A percentile compares a stretch with the other conserved stretches of the same genome.
Conservation (phyloP, 2,888 invertebrate genomes). For the Parnassius mnemosyne region DNA sequence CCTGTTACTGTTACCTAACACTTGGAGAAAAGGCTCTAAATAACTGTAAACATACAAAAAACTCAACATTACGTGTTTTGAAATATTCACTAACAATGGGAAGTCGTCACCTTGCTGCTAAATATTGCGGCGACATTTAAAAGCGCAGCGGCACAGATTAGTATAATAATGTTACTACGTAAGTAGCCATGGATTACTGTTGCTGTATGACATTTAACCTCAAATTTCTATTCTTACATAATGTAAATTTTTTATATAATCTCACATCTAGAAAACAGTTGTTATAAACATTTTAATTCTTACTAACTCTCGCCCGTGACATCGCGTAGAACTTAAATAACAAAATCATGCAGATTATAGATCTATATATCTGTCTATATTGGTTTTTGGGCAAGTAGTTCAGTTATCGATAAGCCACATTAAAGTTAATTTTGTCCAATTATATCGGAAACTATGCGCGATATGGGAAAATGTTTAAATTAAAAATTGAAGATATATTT, state of each 20-base stretch:
- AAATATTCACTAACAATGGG: conserved; percentile 7
- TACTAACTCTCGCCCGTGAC: too few relatives aligned
- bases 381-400: too few relatives aligned
- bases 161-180: too few relatives aligned
- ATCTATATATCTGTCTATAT: too few relatives aligned
- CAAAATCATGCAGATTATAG: too few relatives aligned
- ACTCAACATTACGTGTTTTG: conserved; percentile 5
- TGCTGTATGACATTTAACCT: conserved; percentile 7
- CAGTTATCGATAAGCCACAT: too few relatives aligned
- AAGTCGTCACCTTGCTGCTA: conserved; percentile 3
- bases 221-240: conserved; percentile 1
- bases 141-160: not conserved
- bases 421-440: too few relatives aligned
- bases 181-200: conserved; percentile 2
- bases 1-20: conserved; percentile 13
- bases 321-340: too few relatives aligned
- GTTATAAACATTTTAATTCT: too few relatives aligned
- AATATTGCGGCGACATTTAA: not conserved
- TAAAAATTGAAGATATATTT: too few relatives aligned
- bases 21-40: not conserved
- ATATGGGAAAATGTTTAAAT: too few relatives aligned
- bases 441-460: too few relatives aligned
- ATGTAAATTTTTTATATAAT: conserved; percentile 7
- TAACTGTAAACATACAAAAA: conserved; percentile 10
- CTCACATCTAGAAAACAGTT: not conserved